These are phyloP conservation scores for Aurelia aurita complex sp. Pacific DNA, from an alignment of 30 jellyfish, hydroid and myxozoan species.

Conservation along the genomic window DNA sequence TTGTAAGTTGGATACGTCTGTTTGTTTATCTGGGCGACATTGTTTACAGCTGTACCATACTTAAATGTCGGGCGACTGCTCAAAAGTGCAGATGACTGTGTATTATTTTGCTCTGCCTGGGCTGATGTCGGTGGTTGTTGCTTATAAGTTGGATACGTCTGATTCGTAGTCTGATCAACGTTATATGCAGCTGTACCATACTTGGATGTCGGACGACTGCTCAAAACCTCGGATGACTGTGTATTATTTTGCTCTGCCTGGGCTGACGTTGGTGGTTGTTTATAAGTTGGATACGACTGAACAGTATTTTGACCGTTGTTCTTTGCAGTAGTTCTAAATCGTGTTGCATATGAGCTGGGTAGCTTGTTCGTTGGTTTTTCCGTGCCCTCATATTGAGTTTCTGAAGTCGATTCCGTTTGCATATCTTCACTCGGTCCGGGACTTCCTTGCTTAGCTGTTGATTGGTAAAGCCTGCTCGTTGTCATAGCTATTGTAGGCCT, in stretches of 20 bases:
- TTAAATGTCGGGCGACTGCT: neutral
- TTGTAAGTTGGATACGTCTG: neutral
- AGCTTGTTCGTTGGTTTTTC: constrained; percentile 1
- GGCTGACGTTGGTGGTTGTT: neutral
- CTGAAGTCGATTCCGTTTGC: neutral
- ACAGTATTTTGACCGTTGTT: neutral
- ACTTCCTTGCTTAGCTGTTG: constrained; percentile 28
- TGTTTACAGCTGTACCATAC: neutral
- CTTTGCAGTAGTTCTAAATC: constrained; percentile 4
- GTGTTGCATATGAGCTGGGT: constrained; percentile 2
- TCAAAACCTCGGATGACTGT: neutral
- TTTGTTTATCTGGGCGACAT: neutral
- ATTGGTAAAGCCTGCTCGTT: neutral
- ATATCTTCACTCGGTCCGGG: neutral
- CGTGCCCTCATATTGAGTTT: neutral
- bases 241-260: neutral
- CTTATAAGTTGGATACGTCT: neutral
- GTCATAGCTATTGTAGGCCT: constrained; percentile 4
- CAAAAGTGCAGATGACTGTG: neutral
- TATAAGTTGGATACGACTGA: neutral
- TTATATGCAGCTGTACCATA: neutral
- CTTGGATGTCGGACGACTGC: neutral
- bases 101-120: neutral
- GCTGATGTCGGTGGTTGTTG: neutral
- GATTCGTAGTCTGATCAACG: neutral